Percentiles rank a stretch among this genome's conserved stretches.
phyloP scores from a whole-genome alignment of 2,113 vertebrate species.

The Apeltes quadracus region DNA sequence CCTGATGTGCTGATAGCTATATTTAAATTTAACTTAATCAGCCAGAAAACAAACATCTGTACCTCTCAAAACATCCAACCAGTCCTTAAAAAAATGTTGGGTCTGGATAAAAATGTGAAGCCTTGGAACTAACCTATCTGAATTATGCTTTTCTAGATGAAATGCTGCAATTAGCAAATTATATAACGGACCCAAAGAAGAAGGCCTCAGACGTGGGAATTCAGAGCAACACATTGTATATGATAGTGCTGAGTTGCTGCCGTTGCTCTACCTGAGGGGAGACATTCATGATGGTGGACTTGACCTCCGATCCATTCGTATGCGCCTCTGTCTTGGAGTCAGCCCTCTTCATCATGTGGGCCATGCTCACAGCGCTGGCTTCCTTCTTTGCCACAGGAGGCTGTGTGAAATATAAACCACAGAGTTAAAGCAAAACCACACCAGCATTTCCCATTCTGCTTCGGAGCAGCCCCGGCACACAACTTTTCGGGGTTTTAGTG shows the following conservation, averaged over 20 bases:
- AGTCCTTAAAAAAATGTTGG: background rate
- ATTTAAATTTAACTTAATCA: background rate
- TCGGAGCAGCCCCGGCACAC: background rate
- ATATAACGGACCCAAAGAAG: background rate
- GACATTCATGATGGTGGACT: constrained; percentile 40
- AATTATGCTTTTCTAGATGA: too few species aligned
- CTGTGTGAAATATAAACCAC: constrained; percentile 54
- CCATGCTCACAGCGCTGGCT: constrained; percentile 72
- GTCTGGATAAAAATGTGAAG: background rate
- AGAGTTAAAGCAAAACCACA: background rate
- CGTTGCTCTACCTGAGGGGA: constrained; percentile 71
- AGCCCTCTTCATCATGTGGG: constrained; percentile 73
- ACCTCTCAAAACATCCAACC: background rate
- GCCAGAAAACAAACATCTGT: background rate
- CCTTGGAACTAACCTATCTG: too few species aligned
- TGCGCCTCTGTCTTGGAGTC: constrained; percentile 67
- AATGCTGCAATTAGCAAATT: background rate
- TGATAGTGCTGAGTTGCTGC: background rate
- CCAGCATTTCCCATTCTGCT: background rate
- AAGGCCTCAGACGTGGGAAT: background rate
- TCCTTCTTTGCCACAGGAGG: constrained; percentile 83
- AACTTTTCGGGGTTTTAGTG: constrained; percentile 7
- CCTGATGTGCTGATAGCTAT: background rate
- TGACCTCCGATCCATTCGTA: constrained; percentile 74
- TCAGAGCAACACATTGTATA: background rate